Evolutionary conservation across 2,888 invertebrate species (phyloP).

Genomic region (Andrena praecox): DNA sequence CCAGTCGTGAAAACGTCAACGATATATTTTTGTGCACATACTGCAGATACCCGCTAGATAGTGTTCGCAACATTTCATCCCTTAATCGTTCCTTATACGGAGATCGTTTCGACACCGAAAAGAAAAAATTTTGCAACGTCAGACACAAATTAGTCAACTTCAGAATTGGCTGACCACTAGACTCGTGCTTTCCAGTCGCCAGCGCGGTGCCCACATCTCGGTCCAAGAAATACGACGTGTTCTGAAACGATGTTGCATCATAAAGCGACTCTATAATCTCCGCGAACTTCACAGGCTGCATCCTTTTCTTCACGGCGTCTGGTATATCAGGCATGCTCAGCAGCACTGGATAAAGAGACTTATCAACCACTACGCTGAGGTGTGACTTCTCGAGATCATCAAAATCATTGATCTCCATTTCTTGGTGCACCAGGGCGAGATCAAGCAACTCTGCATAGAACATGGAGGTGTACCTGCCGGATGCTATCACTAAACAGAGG

Average conservation of each 20-base stretch:
- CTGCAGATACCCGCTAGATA: not conserved
- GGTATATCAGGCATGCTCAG: not conserved
- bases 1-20: fast-evolving
- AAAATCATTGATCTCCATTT: not conserved
- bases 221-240: not conserved
- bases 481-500: not conserved
- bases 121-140: not conserved
- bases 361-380: not conserved
- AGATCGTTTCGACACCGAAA: not conserved
- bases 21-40: not conserved
- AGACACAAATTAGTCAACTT: not conserved
- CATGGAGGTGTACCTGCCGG: not conserved
- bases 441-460: constrained; percentile 18
- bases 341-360: not conserved
- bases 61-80: not conserved
- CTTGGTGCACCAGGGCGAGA: not conserved
- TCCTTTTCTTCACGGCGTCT: not conserved
- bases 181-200: not conserved
- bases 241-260: not conserved
- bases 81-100: not conserved
- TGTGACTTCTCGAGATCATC: constrained; percentile 1
- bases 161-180: not conserved
- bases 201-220: not conserved
- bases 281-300: fast-evolving
- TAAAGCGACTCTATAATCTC: fast-evolving